Percentiles rank a stretch among this genome's conserved stretches.
Conservation (phyloP, 2,113 vertebrate species). For the Myrmophylax atrothorax region DNA sequence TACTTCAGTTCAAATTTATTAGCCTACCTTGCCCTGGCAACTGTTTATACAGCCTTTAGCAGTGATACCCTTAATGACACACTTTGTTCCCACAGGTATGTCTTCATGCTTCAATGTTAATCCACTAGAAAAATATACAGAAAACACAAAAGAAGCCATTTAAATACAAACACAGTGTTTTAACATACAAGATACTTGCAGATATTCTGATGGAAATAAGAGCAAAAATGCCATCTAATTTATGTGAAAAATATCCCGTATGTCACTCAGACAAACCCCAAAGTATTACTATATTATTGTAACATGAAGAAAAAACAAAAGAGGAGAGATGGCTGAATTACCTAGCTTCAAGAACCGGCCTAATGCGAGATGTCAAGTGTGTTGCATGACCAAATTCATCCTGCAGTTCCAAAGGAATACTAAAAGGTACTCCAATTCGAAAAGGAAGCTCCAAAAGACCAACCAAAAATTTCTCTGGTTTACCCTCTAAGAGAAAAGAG, state of each 20-base stretch:
- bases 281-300: background rate
- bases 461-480: slow-evolving; percentile 80
- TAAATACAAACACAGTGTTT: background rate
- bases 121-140: slow-evolving; percentile 71
- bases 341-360: slow-evolving; percentile 82
- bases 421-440: slow-evolving; percentile 84
- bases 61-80: slow-evolving; percentile 80
- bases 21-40: slow-evolving; percentile 83
- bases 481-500: slow-evolving; percentile 80
- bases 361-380: slow-evolving; percentile 60
- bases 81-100: slow-evolving; percentile 61
- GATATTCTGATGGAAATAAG: background rate
- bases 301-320: background rate
- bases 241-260: background rate
- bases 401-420: slow-evolving; percentile 82
- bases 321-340: slow-evolving; percentile 25
- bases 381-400: slow-evolving; percentile 84
- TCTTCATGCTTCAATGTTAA: slow-evolving; percentile 79
- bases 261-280: background rate
- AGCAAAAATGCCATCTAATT: background rate
- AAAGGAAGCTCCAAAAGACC: slow-evolving; percentile 70
- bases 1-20: background rate
- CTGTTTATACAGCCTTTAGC: slow-evolving; percentile 79
- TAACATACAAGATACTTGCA: background rate
- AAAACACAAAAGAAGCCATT: background rate